Percentiles rank a stretch among this genome's conserved stretches.
phyloP scores from a whole-genome alignment of 1,140 invertebrate genomes.

The Caerostris extrusa region DNA sequence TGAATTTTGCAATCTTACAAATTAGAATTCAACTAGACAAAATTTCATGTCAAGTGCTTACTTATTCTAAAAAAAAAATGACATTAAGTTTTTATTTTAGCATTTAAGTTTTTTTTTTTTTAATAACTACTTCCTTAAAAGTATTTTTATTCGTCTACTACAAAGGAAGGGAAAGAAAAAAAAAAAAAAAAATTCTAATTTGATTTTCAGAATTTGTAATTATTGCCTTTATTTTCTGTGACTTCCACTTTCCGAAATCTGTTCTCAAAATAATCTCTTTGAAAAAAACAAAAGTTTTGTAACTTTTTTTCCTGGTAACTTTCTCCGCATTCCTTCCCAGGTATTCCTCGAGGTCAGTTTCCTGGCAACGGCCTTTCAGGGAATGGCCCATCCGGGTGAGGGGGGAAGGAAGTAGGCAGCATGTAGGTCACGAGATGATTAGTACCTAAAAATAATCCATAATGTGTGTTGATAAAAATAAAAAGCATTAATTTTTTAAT shows the following conservation, averaged over 20 bases:
- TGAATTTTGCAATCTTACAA: too few relatives aligned
- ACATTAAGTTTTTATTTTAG: background rate
- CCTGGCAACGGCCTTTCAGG: background rate
- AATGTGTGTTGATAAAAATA: background rate
- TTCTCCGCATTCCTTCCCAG: background rate
- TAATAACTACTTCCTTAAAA: background rate
- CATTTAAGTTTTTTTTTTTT: background rate
- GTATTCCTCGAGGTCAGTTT: background rate
- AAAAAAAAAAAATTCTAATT: background rate
- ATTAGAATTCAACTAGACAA: too few relatives aligned
- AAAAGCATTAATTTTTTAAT: too few relatives aligned
- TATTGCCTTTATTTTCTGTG: background rate
- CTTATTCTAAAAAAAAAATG: too few relatives aligned
- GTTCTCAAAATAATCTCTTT: background rate
- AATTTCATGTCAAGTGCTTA: too few relatives aligned
- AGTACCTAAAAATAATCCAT: background rate
- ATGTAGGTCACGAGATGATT: background rate
- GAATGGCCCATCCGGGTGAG: background rate
- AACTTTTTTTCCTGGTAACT: background rate
- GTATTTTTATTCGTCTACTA: background rate
- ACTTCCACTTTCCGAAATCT: background rate
- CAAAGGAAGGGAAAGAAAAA: background rate
- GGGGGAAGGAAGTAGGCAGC: background rate
- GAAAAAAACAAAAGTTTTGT: background rate
- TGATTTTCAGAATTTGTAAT: background rate